These are phyloP conservation scores for Cantharis nigra DNA, from an alignment of 2,888 invertebrate genomes.

Conservation along the genomic window DNA sequence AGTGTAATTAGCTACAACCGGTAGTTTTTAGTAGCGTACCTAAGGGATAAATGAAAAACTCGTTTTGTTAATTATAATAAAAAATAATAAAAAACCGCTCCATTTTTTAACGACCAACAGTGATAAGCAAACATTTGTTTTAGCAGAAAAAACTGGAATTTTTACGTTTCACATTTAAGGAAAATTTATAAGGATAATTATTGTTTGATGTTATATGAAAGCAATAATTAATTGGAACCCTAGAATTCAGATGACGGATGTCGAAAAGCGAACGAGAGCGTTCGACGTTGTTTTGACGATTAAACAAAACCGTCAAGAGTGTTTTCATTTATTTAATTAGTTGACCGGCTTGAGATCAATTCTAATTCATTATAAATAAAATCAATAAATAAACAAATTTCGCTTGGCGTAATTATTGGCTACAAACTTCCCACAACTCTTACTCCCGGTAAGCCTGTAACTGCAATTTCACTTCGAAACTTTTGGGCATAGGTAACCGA, in stretches of 20 bases:
- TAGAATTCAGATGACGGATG: neutral
- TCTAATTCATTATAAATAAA: neutral
- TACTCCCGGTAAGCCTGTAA: too few species aligned
- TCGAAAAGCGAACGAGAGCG: neutral
- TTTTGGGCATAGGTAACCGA: neutral
- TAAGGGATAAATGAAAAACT: neutral
- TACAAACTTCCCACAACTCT: neutral
- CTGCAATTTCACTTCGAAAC: neutral
- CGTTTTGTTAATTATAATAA: neutral
- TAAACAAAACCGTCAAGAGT: neutral
- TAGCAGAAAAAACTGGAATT: neutral
- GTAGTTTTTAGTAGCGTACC: neutral
- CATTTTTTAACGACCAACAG: neutral
- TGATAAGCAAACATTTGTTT: neutral
- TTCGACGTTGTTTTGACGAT: neutral
- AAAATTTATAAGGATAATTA: neutral
- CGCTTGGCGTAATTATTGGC: neutral
- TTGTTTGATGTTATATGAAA: neutral
- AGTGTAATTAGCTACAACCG: neutral
- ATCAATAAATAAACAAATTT: neutral
- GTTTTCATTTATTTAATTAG: neutral
- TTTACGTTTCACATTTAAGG: neutral
- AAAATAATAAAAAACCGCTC: neutral
- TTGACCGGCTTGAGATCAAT: neutral
- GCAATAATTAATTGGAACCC: conserved; percentile 1